Percentiles rank a stretch among this genome's conserved stretches.
These are phyloP conservation scores for Microhierax caerulescens DNA, from an alignment of 2,797 vertebrate genomes.

Conservation along the genomic window DNA sequence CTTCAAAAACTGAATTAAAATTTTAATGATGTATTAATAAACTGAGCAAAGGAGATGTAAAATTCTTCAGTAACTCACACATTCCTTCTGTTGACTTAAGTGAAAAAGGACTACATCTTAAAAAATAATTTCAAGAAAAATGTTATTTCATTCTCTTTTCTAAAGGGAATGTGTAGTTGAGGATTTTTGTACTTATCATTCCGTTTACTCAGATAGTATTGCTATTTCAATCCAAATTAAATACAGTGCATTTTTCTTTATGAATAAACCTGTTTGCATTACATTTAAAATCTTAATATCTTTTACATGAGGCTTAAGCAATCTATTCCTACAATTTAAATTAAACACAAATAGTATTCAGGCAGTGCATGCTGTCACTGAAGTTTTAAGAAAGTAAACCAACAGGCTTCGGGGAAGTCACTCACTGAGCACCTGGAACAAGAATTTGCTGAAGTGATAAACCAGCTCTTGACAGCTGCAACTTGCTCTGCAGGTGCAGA, in stretches of 20 bases:
- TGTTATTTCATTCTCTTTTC: background rate
- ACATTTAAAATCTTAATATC: background rate
- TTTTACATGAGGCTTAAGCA: background rate
- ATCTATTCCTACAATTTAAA: background rate
- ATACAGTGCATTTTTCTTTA: background rate
- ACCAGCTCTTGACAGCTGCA: constrained; percentile 58
- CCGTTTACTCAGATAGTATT: background rate
- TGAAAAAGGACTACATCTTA: background rate
- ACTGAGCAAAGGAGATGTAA: background rate
- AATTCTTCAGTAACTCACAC: background rate
- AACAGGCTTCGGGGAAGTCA: constrained; percentile 38
- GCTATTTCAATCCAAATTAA: background rate
- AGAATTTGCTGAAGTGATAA: constrained; percentile 55
- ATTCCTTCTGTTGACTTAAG: background rate
- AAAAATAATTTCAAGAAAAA: background rate
- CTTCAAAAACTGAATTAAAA: background rate
- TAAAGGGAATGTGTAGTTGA: background rate
- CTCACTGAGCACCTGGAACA: constrained; percentile 56
- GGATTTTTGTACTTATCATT: background rate
- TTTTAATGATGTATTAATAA: background rate
- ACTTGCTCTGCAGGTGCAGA: constrained; percentile 60
- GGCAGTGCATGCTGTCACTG: background rate
- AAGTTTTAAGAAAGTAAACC: constrained; percentile 24
- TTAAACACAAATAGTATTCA: background rate
- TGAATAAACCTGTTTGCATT: background rate